Conservation (phyloP, 1,140 invertebrate genomes). For the Copidosoma floridanum region DNA sequence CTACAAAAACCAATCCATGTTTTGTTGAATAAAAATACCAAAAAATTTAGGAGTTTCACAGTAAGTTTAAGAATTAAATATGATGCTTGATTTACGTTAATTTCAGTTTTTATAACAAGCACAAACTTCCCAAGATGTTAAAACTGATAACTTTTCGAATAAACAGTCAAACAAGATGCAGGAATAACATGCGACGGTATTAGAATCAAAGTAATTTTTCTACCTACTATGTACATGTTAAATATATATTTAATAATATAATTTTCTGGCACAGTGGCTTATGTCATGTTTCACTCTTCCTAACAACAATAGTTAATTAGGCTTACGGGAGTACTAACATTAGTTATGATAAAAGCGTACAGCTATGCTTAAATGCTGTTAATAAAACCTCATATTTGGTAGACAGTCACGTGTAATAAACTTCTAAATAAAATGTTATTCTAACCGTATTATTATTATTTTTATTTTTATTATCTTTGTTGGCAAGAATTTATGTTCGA, state of each 20-base stretch:
- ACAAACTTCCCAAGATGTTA: neutral
- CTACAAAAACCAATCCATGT: no score
- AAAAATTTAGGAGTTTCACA: constrained; percentile 19
- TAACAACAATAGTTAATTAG: constrained; percentile 15
- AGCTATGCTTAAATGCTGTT: neutral
- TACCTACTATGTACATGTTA: constrained; percentile 24
- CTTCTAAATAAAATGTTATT: constrained; percentile 4
- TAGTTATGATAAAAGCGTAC: neutral
- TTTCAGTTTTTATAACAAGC: neutral
- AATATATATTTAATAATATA: neutral
- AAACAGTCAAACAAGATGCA: neutral
- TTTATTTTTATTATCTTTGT: neutral
- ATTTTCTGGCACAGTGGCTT: constrained; percentile 1
- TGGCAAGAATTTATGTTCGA: constrained; percentile 20
- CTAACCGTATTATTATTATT: no score
- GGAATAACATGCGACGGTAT: neutral
- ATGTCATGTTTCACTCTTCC: constrained; percentile 4
- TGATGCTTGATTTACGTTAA: neutral
- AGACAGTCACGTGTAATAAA: constrained; percentile 12
- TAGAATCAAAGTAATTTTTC: constrained; percentile 13
- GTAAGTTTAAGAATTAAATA: constrained; percentile 4
- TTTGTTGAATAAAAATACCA: constrained; percentile 20
- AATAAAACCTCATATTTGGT: constrained; percentile 15
- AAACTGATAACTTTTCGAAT: neutral
- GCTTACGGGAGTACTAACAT: constrained; percentile 6